phyloP scores from a whole-genome alignment of 2,113 vertebrate genomes.

The Steatornis caripensis region DNA sequence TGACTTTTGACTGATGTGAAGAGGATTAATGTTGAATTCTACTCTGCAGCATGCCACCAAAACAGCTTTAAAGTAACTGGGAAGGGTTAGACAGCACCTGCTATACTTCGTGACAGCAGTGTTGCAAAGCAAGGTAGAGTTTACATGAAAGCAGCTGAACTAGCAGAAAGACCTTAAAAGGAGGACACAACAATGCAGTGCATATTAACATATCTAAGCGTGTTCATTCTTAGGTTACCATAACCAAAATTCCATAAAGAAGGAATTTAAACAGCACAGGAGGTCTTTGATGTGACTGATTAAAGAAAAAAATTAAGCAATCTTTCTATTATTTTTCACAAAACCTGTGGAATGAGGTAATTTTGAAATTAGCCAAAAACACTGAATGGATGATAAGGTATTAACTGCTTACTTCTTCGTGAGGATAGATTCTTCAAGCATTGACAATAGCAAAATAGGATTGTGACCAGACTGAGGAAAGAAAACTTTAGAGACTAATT shows the following conservation, averaged over 20 bases:
- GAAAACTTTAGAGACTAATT: not conserved
- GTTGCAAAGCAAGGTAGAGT: not conserved
- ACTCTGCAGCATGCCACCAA: not conserved
- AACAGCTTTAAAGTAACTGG: not conserved
- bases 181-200: not conserved
- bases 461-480: not conserved
- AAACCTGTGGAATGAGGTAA: not conserved
- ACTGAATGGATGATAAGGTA: not conserved
- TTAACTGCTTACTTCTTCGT: not conserved
- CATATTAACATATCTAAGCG: not conserved
- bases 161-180: not conserved
- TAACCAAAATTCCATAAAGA: not conserved
- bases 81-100: not conserved
- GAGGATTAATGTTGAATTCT: not conserved
- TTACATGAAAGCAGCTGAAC: not conserved
- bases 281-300: not conserved
- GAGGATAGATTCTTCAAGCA: not conserved
- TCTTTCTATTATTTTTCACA: not conserved
- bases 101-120: not conserved
- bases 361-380: not conserved
- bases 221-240: not conserved
- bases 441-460: not conserved
- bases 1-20: not conserved
- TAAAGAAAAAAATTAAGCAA: not conserved
- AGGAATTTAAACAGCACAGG: not conserved